Evolutionary conservation across 1,140 invertebrate species (phyloP), one percentile per base, ranked within the genome.

Genomic region (Ostrea edulis): DNA sequence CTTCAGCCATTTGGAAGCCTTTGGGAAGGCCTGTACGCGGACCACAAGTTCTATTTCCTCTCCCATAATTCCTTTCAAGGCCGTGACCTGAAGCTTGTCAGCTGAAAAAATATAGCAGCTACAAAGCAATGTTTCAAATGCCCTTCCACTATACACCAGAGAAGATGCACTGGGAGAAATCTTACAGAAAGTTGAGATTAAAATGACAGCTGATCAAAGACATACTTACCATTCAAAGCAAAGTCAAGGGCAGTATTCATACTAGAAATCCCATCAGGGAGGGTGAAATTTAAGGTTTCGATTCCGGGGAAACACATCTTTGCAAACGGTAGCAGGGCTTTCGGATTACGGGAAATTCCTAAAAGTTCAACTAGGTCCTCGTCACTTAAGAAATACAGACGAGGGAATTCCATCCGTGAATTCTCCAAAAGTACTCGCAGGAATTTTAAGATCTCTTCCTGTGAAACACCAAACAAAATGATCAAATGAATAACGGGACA

Each of bases 331-430:
- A 94, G 86, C 3, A 95, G 90, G n/a, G 90, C 92, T 54, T 92
- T 92, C n/a, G 94, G 94, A 88, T 94, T 94, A 51, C 94, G 91
- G 8, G 93, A 93, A 77, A 94, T 91, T 22, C 92, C 92, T 51
- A 95, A 86, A 52, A 95, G 84, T 51, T 94, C 92, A 3, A 95
- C 92, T 29, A 95, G 85, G 81, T 95, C 93, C 44, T 91, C 88
- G 87, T 94, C 90, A 62, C 93, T 94, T 77, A 95, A 91, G 89
- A 95, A 95, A 85, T 94, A 95, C 11, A 95, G 92, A 14, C 95
- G 90, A 1, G 93, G 93, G 87, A 95, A 95, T 86, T 92, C 90
- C 53, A 88, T 87, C 12, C 94, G 84, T 11, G 91, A 90, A 12
- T 89, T 90, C 77, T 94, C 93, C 84, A 94, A 84, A 11, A 92